A percentile compares a stretch with the other conserved stretches of the same genome.
These are phyloP conservation scores for Drosophila orosa DNA, from an alignment of 1,140 invertebrate species.

Conservation along the genomic window DNA sequence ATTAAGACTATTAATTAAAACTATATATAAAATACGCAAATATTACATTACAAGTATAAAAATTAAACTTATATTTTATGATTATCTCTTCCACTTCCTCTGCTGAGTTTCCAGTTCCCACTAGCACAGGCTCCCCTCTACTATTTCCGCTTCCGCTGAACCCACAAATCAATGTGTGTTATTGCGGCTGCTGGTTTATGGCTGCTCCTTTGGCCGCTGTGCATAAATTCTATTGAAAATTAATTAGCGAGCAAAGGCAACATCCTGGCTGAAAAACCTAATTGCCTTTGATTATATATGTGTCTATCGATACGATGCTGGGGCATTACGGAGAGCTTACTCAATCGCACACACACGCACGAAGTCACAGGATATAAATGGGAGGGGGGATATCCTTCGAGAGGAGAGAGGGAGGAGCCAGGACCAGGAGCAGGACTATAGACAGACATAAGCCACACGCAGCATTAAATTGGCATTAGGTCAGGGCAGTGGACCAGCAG, in stretches of 20 bases:
- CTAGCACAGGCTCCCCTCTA: neutral
- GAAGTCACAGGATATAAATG: constrained; percentile 2
- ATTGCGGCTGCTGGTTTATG: constrained; percentile 6
- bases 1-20: no score
- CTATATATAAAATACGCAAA: no score
- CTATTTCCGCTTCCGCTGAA: neutral
- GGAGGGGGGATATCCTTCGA: neutral
- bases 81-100: neutral
- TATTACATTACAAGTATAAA: no score
- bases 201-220: constrained; percentile 15
- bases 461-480: constrained; percentile 76
- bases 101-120: neutral
- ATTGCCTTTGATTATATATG: constrained; percentile 71
- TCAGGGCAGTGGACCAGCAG: constrained; percentile 44
- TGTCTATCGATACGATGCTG: constrained; percentile 62
- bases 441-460: constrained; percentile 57
- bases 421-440: neutral
- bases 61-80: no score
- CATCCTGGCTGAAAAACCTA: constrained; percentile 53
- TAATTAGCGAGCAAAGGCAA: constrained; percentile 54
- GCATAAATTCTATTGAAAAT: constrained; percentile 68
- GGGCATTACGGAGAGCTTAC: constrained; percentile 47
- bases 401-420: neutral
- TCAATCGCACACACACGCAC: constrained; percentile 26
- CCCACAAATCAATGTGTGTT: constrained; percentile 5